Conservation (phyloP, 2,113 vertebrate genomes). For the Connochaetes taurinus region DNA sequence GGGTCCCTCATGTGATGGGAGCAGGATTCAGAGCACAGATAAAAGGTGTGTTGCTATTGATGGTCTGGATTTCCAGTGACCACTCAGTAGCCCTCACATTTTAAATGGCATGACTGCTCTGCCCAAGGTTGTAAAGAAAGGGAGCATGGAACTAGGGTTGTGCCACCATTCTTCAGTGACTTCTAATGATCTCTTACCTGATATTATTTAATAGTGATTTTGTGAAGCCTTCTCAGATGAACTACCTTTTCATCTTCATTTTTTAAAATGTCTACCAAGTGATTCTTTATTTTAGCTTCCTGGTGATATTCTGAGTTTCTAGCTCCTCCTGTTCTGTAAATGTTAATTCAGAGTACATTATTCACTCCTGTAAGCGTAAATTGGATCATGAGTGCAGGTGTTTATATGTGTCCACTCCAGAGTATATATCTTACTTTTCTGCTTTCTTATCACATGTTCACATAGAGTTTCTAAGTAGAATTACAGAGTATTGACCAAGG, state of each 20-base stretch:
- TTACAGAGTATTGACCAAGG: background rate
- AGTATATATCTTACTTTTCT: background rate
- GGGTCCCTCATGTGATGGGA: background rate
- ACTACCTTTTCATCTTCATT: background rate
- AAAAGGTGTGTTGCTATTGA: background rate
- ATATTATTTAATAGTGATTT: background rate
- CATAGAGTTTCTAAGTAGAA: background rate
- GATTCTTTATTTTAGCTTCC: background rate
- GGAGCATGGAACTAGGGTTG: background rate
- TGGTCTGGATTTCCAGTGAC: background rate
- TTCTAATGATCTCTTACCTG: background rate
- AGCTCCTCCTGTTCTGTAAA: background rate
- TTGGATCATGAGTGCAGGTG: background rate
- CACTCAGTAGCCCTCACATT: background rate
- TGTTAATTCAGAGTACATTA: slow-evolving; percentile 13
- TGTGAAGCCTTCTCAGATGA: background rate
- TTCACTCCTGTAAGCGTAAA: background rate
- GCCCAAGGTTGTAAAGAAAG: background rate
- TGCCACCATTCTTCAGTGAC: background rate
- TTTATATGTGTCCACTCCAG: background rate
- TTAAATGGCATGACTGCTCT: background rate
- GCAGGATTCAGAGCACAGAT: background rate
- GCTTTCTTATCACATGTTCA: background rate
- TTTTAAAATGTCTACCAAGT: background rate
- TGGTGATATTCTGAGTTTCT: background rate